Conservation (phyloP, 2,797 vertebrate genomes). For the Pseudopleuronectes americanus region DNA sequence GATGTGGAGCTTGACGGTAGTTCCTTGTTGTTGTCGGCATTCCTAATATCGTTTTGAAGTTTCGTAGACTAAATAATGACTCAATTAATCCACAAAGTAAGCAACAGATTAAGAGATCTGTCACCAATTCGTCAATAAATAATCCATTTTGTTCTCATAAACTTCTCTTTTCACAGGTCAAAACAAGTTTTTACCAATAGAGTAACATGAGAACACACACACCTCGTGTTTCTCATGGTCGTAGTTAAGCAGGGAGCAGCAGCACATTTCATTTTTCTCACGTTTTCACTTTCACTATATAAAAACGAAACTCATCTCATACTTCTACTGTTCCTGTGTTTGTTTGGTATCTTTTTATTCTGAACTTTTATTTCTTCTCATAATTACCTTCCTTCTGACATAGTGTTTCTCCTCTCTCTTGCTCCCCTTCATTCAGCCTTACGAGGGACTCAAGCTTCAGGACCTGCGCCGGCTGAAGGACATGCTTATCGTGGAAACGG, state of each 20-base stretch:
- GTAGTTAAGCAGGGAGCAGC: slow-evolving; percentile 24
- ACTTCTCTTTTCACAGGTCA: too few species aligned
- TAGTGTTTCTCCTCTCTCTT: slow-evolving; percentile 3
- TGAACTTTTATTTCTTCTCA: background rate
- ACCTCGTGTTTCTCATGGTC: slow-evolving; percentile 23
- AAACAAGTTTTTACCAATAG: too few species aligned
- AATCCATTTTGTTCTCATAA: too few species aligned
- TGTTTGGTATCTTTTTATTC: background rate
- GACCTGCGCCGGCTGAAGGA: slow-evolving; percentile 96
- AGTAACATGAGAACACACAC: background rate
- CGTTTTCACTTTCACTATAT: slow-evolving; percentile 17
- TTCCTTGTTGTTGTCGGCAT: too few species aligned
- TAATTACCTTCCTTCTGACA: background rate
- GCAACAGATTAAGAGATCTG: too few species aligned
- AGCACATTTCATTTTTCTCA: slow-evolving; percentile 2
- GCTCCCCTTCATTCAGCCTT: slow-evolving; percentile 85
- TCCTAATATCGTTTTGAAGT: too few species aligned
- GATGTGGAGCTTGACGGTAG: too few species aligned
- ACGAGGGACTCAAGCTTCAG: slow-evolving; percentile 95
- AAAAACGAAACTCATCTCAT: slow-evolving; percentile 1
- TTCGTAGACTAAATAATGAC: too few species aligned
- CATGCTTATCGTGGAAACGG: slow-evolving; percentile 98
- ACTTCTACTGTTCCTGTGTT: background rate
- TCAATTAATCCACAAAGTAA: too few species aligned
- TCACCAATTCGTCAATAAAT: too few species aligned